A percentile compares a stretch with the other conserved stretches of the same genome.
phyloP scores from a whole-genome alignment of 2,888 invertebrate genomes.

The Acleris holmiana region DNA sequence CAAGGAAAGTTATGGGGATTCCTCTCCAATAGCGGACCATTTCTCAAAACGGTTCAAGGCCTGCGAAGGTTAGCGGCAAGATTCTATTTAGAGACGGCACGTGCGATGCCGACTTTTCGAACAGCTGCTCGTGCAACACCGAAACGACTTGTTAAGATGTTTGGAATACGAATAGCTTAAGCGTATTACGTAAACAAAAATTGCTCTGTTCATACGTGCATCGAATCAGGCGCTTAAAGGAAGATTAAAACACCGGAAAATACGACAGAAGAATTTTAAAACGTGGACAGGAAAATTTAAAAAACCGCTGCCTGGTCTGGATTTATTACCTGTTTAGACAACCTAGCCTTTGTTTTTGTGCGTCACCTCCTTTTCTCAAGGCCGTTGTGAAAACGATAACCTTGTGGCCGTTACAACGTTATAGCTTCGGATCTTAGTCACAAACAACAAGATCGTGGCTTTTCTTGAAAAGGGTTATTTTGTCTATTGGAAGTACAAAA shows the following conservation, averaged over 20 bases:
- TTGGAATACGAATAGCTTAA: slow-evolving; percentile 6
- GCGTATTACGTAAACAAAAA: too few species aligned
- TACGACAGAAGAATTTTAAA: slow-evolving; percentile 10
- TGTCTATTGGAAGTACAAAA: too few species aligned
- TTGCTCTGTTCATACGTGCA: not conserved
- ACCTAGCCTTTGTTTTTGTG: slow-evolving; percentile 12
- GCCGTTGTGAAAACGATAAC: slow-evolving; percentile 14
- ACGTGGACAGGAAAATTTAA: slow-evolving; percentile 2
- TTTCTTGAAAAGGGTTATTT: too few species aligned
- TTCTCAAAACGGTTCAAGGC: slow-evolving; percentile 39
- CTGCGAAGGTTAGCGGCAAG: slow-evolving; percentile 37
- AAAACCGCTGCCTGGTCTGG: slow-evolving; percentile 16
- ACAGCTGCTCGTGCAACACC: slow-evolving; percentile 21
- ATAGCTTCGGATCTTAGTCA: not conserved
- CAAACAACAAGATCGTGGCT: not conserved
- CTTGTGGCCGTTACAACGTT: slow-evolving; percentile 3
- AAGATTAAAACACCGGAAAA: slow-evolving; percentile 25
- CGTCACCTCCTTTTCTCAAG: slow-evolving; percentile 16
- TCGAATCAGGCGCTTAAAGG: slow-evolving; percentile 8
- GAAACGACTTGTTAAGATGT: slow-evolving; percentile 9
- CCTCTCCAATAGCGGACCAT: slow-evolving; percentile 26
- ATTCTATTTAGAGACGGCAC: slow-evolving; percentile 38
- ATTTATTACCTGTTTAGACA: slow-evolving; percentile 3
- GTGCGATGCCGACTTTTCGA: slow-evolving; percentile 32
- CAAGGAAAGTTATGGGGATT: slow-evolving; percentile 30